Conservation (phyloP, 2,797 vertebrate species). For the Delichon dasypus region DNA sequence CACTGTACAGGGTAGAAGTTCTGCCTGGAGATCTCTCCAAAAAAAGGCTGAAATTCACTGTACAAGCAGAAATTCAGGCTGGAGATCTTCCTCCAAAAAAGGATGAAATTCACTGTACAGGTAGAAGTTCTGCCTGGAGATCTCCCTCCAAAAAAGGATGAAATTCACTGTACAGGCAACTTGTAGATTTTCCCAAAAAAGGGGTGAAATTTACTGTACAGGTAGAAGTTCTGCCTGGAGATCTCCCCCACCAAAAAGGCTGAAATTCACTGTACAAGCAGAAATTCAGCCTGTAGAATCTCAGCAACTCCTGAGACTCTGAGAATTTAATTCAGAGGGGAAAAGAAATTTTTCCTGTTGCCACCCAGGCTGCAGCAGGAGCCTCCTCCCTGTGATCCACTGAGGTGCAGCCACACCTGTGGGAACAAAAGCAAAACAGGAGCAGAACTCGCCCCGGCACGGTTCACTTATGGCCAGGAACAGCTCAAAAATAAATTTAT, state of each 20-base stretch:
- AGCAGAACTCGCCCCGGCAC: background rate
- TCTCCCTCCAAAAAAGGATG: background rate
- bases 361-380: background rate
- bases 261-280: background rate
- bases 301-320: background rate
- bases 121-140: background rate
- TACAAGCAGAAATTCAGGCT: background rate
- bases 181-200: too few relatives aligned
- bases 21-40: too few relatives aligned
- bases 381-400: background rate
- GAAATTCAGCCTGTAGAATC: background rate
- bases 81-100: too few relatives aligned
- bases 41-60: background rate
- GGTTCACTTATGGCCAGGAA: background rate
- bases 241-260: background rate
- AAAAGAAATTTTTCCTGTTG: background rate
- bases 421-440: background rate
- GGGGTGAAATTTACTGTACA: background rate
- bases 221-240: background rate
- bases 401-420: background rate
- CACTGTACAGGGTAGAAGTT: background rate
- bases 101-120: background rate
- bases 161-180: background rate
- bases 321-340: background rate
- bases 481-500: background rate